Evolutionary conservation across 2,888 invertebrate species (phyloP), one percentile per base, ranked within the genome.

Genomic region (Mythimna ferrago): DNA sequence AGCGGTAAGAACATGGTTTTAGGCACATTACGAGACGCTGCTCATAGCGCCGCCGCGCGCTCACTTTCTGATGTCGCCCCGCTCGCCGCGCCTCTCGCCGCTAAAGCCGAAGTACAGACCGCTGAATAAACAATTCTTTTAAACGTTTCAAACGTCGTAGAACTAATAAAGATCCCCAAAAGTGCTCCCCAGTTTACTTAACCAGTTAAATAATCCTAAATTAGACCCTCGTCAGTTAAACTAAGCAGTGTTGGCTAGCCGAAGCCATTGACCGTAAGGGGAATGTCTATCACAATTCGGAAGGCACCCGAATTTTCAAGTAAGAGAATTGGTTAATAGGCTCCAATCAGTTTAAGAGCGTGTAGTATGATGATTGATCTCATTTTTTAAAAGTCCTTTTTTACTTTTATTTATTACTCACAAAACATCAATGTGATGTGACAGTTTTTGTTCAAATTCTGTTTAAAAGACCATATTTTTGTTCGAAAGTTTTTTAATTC

Each of bases 241-340:
- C 73, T 63, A 63, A 66, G 10, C 19, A 38, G 44, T 16, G 53
- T 58, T 14, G 57, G 44, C 61, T 70, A 78, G 65, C 57, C 66
- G 41, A 72, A 82, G 89, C 90, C 92, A 89, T 82, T 92, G 93
- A 91, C 92, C 87, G 83, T 48, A 78, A 61, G 73, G 91, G 90
- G 89, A 79, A 83, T 87, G 90, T 90, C 91, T 86, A 89, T 92
- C 91, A 89, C 84, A 89, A 91, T 92, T 89, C 89, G 72, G 87
- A 80, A 70, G 70, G 78, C 83, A 77, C 82, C 86, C 78, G 81
- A 85, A 81, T 87, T 91, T 87, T 91, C 89, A 92, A 91, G 84
- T 90, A 89, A 87, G 79, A 80, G 78, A 92, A 94, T 93, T 92
- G 92, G 89, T 92, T 93, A 91, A 93, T 91, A 83, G 88, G 78